Evolutionary conservation across 1,140 invertebrate genomes (phyloP), one percentile per base, ranked within the genome.

Genomic region (Drosophila triauraria): DNA sequence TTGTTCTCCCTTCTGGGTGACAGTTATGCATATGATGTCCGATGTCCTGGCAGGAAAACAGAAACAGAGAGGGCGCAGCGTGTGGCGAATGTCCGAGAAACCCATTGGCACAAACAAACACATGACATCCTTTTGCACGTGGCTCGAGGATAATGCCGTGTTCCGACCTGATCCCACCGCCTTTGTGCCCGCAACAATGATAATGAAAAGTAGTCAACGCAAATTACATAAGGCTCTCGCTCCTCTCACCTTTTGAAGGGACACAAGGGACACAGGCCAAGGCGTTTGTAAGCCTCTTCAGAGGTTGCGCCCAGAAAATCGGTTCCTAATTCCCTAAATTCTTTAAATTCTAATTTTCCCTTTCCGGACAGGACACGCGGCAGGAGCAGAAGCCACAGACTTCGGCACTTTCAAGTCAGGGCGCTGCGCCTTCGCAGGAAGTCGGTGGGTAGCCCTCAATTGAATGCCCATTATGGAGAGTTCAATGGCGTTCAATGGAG

Each of bases 241-340:
- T n/a, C 27, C 25, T 27, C 8, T 10, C 25, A 4, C 40, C 15
- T 30, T 46, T 50, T n/a, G 25, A 48, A 59, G 15, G 17, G 63
- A 47, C 20, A 48, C 50, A 42, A 5, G 9, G 32, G 25, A 20
- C 35, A 30, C 15, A 43, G 47, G 27, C 44, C 65, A 59, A 79
- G 83, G 84, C 83, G 83, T 88, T 83, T 75, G 76, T 87, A 87
- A 88, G 80, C 77, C 83, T 88, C 84, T 87, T 88, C 83, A 87
- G 84, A 87, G 80, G 84, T 83, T 87, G 84, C 83, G 80, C 83
- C 80, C 83, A 5, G 27, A 62, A 63, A 63, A 86, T 72, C 65
- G 60, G 60, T 70, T 80, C 77, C 84, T 80, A 83, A 87, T 87
- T 83, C n/a, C 13, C 38, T 53, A 51, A 35, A 23, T 27, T 35